Conservation (phyloP, 2,113 vertebrate genomes). For the Isurus oxyrinchus region DNA sequence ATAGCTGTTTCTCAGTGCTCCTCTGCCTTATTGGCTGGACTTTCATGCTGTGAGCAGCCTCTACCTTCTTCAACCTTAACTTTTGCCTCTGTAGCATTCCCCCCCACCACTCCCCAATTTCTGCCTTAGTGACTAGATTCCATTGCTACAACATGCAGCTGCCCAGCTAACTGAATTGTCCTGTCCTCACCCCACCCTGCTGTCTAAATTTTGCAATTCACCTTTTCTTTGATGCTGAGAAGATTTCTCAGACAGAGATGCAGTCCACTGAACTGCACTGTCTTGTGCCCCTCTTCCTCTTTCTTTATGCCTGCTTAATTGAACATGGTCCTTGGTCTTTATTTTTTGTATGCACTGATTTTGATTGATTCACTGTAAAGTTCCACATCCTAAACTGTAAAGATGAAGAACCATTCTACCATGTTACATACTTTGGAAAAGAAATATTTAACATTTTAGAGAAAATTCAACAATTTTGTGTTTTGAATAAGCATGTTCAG, state of each 20-base stretch:
- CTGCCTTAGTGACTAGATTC: not conserved
- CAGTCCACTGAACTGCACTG: not conserved
- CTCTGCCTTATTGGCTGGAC: not conserved
- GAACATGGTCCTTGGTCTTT: not conserved
- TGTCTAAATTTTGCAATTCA: not conserved
- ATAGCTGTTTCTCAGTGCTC: not conserved
- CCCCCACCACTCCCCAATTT: no score
- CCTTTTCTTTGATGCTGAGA: not conserved
- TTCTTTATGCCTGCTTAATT: not conserved
- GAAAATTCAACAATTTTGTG: not conserved
- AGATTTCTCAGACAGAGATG: not conserved
- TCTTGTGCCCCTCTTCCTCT: not conserved
- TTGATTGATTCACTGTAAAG: not conserved
- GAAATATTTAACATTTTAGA: not conserved
- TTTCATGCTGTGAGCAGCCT: not conserved
- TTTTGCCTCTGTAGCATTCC: not conserved
- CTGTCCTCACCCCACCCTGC: not conserved
- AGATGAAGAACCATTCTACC: not conserved
- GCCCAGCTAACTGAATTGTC: not conserved
- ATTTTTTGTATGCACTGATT: not conserved
- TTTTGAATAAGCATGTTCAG: not conserved
- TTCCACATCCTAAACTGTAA: not conserved
- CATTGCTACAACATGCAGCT: not conserved
- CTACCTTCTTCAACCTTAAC: not conserved
- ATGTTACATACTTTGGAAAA: not conserved